Conservation (phyloP, 2,888 invertebrate genomes). For the Andrena marginata region DNA sequence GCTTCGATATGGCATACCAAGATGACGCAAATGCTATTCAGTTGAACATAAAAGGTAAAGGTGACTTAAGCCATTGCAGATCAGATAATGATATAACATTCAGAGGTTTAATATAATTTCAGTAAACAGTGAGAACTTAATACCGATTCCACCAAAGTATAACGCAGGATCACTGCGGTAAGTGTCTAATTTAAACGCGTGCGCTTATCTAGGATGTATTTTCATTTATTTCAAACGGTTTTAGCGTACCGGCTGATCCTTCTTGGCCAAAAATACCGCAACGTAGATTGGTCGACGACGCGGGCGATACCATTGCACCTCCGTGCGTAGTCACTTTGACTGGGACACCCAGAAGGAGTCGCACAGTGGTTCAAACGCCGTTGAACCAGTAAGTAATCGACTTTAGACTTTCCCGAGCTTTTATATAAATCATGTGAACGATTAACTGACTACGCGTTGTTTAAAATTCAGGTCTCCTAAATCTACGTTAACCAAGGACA, state of each 20-base stretch:
- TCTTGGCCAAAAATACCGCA: constrained; percentile 83
- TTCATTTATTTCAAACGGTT: constrained; percentile 23
- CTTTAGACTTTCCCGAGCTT: neutral
- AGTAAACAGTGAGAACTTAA: constrained; percentile 79
- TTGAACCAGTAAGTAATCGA: constrained; percentile 71
- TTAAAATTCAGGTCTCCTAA: constrained; percentile 41
- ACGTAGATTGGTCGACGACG: constrained; percentile 74
- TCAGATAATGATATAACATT: constrained; percentile 10
- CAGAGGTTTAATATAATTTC: constrained; percentile 45
- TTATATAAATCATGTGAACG: neutral
- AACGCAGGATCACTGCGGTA: constrained; percentile 78
- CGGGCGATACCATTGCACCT: constrained; percentile 72
- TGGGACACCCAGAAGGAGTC: constrained; percentile 76
- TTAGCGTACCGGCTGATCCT: constrained; percentile 80
- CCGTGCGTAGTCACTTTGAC: constrained; percentile 77
- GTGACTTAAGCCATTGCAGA: neutral
- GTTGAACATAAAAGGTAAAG: constrained; percentile 78
- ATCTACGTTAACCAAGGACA: constrained; percentile 34
- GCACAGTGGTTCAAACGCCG: constrained; percentile 68
- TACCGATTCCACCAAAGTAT: constrained; percentile 71
- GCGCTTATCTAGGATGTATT: neutral
- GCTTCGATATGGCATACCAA: constrained; percentile 78
- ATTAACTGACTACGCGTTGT: neutral
- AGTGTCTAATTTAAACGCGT: constrained; percentile 20
- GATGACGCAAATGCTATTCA: constrained; percentile 73